phyloP scores from a whole-genome alignment of 1,140 invertebrate genomes.

The Polypedilum vanderplanki region DNA sequence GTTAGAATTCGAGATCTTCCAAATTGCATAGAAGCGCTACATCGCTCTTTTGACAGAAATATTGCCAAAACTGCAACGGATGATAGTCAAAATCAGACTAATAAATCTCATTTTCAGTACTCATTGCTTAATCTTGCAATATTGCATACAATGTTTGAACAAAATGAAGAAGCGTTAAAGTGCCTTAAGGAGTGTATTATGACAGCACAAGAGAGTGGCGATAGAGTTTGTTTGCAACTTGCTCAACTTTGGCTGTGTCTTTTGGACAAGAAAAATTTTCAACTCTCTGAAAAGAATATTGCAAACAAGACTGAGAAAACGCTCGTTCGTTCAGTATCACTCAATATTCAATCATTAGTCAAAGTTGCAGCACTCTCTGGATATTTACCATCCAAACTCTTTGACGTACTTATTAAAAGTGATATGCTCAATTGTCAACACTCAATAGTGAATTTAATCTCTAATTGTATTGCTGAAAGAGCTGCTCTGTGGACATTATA shows the following conservation, averaged over 20 bases:
- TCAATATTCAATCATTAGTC: conserved; percentile 56
- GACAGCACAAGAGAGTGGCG: conserved; percentile 79
- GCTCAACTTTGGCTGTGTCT: conserved; percentile 74
- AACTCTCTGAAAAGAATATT: conserved; percentile 35
- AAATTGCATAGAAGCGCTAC: conserved; percentile 72
- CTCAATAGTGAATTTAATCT: conserved; percentile 71
- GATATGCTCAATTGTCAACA: conserved; percentile 79
- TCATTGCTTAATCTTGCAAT: conserved; percentile 84
- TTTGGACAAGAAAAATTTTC: conserved; percentile 47
- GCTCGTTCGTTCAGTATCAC: conserved; percentile 55
- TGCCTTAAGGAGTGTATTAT: conserved; percentile 78
- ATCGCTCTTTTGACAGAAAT: conserved; percentile 77
- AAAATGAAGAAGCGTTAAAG: conserved; percentile 69
- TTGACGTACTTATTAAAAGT: conserved; percentile 71
- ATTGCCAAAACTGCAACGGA: conserved; percentile 48
- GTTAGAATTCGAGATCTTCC: conserved; percentile 79
- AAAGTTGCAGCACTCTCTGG: conserved; percentile 45
- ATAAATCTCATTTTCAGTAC: conserved; percentile 71
- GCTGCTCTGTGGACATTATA: conserved; percentile 80
- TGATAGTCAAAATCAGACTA: conserved; percentile 37
- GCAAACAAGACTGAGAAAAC: conserved; percentile 45
- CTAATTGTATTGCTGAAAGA: conserved; percentile 68
- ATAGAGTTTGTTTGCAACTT: conserved; percentile 76
- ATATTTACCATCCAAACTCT: conserved; percentile 44
- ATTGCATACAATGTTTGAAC: conserved; percentile 77